Evolutionary conservation across 2,113 vertebrate species (phyloP).

Genomic region (Equus quagga): DNA sequence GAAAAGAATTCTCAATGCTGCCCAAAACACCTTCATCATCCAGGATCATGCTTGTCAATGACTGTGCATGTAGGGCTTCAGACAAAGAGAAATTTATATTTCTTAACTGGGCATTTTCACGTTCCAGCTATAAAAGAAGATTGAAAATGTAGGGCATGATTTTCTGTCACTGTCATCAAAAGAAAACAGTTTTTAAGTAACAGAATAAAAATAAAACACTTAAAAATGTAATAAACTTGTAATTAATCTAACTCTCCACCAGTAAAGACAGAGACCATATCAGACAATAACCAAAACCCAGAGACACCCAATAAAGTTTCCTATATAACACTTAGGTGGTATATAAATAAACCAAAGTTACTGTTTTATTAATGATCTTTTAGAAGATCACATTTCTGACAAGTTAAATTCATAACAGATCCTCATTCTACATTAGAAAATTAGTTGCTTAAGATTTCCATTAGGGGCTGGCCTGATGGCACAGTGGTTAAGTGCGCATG

Average conservation of each 20-base stretch:
- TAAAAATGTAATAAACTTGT: slow-evolving; percentile 13
- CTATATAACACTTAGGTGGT: neutral
- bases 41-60: slow-evolving; percentile 88
- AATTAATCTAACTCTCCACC: slow-evolving; percentile 29
- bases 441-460: neutral
- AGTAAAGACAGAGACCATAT: neutral
- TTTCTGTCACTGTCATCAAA: slow-evolving; percentile 17
- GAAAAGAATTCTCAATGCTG: slow-evolving; percentile 96
- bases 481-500: no score
- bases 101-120: slow-evolving; percentile 92
- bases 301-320: neutral
- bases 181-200: slow-evolving; percentile 32
- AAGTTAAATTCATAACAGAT: neutral
- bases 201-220: slow-evolving; percentile 49
- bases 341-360: neutral
- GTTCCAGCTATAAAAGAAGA: slow-evolving; percentile 89
- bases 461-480: no score
- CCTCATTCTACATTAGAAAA: slow-evolving; percentile 48
- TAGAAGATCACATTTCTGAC: neutral
- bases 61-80: slow-evolving; percentile 88
- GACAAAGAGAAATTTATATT: slow-evolving; percentile 92
- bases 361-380: slow-evolving; percentile 47
- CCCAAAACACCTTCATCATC: slow-evolving; percentile 95
- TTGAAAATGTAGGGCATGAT: neutral
- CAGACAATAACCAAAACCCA: neutral